Percentiles rank a stretch among this genome's conserved stretches.
phyloP scores from a whole-genome alignment of 2,113 vertebrate genomes.

The Toxotes chatareus region DNA sequence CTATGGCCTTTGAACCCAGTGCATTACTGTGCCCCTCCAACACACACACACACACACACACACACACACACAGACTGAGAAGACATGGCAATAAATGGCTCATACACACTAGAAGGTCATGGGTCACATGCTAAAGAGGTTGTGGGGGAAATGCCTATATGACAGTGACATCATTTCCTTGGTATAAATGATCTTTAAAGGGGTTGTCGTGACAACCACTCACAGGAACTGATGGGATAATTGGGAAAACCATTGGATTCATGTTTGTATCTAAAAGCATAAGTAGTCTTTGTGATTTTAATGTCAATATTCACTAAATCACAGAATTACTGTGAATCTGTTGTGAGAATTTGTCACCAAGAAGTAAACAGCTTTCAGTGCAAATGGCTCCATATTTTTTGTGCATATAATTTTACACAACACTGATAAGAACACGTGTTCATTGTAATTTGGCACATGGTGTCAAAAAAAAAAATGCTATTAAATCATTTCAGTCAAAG shows the following conservation, averaged over 20 bases:
- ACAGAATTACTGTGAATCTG: background rate
- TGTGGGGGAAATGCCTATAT: slow-evolving; percentile 5
- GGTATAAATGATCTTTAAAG: slow-evolving; percentile 23
- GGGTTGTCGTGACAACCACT: slow-evolving; percentile 31
- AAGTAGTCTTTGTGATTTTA: background rate
- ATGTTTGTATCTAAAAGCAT: background rate
- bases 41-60: slow-evolving; percentile 12
- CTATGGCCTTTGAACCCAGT: slow-evolving; percentile 46
- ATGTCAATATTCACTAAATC: background rate
- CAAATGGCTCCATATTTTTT: no score
- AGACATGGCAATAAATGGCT: slow-evolving; percentile 16
- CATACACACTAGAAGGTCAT: slow-evolving; percentile 42
- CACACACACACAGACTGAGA: background rate
- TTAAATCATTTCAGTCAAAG: background rate
- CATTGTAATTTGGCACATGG: background rate
- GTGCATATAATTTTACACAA: no score
- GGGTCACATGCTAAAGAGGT: slow-evolving; percentile 53
- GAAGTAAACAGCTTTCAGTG: no score
- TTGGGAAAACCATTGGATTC: background rate
- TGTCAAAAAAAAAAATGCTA: no score
- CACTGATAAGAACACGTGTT: background rate
- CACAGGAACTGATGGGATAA: slow-evolving; percentile 9
- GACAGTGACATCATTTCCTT: slow-evolving; percentile 62
- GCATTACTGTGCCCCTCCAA: slow-evolving; percentile 2
- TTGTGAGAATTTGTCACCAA: background rate